Evolutionary conservation across 2,797 vertebrate species (phyloP).

Genomic region (Onychomys leucogaster): DNA sequence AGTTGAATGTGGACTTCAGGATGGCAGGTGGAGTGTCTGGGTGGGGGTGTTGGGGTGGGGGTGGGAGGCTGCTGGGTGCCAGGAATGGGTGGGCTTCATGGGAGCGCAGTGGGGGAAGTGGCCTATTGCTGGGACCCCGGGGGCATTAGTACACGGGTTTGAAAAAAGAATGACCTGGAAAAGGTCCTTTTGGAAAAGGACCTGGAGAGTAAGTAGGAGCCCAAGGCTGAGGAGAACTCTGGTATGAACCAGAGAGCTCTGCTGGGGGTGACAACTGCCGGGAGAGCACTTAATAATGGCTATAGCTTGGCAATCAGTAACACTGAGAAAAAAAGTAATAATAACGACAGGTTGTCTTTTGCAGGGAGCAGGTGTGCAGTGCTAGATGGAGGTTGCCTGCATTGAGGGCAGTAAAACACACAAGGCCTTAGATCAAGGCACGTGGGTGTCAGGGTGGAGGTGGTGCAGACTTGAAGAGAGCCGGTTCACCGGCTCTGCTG

Average conservation of each 20-base stretch:
- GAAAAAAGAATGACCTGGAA: constrained; percentile 18
- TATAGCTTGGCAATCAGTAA: background rate
- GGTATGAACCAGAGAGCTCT: background rate
- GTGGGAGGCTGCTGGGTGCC: background rate
- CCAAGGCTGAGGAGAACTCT: background rate
- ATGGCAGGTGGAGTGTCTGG: background rate
- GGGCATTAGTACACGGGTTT: background rate
- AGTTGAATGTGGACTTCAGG: background rate
- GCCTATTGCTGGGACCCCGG: background rate
- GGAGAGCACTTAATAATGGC: background rate
- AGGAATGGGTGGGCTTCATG: background rate
- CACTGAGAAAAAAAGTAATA: background rate
- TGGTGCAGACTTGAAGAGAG: background rate
- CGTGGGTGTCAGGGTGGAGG: background rate
- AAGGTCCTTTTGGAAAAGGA: background rate
- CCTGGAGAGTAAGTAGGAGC: background rate
- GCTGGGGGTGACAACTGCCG: background rate
- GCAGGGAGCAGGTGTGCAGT: background rate
- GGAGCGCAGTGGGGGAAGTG: background rate
- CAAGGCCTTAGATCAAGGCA: background rate
- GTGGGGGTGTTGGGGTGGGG: background rate
- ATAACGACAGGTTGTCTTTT: background rate
- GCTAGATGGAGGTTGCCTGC: background rate
- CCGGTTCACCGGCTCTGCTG: background rate
- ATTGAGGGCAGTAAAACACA: background rate